phyloP scores from a whole-genome alignment of 1,140 invertebrate species.

The Metaphire vulgaris region DNA sequence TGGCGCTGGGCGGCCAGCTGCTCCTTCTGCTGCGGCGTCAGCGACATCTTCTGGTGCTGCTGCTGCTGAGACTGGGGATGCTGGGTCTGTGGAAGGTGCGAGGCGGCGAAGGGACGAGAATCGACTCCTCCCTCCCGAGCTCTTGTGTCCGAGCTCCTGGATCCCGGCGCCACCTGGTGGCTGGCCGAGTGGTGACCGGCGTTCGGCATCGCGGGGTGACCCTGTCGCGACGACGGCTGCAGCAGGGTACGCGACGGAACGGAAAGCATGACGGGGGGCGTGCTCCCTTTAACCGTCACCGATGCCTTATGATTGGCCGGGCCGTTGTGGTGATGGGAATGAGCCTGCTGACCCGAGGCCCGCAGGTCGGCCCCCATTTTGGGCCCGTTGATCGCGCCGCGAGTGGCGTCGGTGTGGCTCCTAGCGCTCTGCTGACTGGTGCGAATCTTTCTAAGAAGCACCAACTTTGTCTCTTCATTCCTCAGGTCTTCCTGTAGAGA shows the following conservation, averaged over 20 bases:
- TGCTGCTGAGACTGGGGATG: too few relatives aligned
- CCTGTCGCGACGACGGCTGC: not conserved
- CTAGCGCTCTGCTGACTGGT: conserved; percentile 67
- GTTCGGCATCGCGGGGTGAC: conserved; percentile 56
- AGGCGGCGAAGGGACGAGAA: not conserved
- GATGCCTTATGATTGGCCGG: conserved; percentile 25
- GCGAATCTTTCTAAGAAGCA: conserved; percentile 82
- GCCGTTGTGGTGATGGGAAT: conserved; percentile 33
- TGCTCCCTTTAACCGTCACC: not conserved
- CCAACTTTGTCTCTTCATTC: conserved; percentile 90
- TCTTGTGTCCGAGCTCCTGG: not conserved
- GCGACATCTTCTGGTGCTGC: conserved; percentile 31
- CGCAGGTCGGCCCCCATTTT: conserved; percentile 57
- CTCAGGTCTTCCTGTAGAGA: conserved; percentile 65
- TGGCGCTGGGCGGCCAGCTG: conserved; percentile 90
- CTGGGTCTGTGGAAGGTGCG: not conserved
- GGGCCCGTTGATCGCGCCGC: conserved; percentile 55
- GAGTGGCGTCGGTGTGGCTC: not conserved
- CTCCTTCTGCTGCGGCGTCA: conserved; percentile 61
- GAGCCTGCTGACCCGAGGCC: not conserved
- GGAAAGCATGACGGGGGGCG: conserved; percentile 26
- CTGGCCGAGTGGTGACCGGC: conserved; percentile 21
- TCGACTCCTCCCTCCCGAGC: not conserved
- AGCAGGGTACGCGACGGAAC: conserved; percentile 28
- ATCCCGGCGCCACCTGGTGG: not conserved